Percentiles rank a stretch among this genome's conserved stretches.
Conservation (phyloP, 2,888 invertebrate species). For the Phalera bucephala region DNA sequence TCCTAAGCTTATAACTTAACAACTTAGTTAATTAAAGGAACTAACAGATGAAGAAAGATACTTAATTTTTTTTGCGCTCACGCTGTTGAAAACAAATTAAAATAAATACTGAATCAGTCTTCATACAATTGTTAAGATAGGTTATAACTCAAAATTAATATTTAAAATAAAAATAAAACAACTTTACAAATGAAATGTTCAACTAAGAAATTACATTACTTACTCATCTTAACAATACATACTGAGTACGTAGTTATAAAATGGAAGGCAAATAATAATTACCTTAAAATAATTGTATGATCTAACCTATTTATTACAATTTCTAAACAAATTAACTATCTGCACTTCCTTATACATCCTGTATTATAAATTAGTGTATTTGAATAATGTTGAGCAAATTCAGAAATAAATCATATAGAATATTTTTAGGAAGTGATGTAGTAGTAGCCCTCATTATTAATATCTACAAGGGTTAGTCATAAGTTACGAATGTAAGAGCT, state of each 20-base stretch:
- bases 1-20: not conserved
- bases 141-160: not conserved
- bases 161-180: not conserved
- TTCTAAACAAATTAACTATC: conserved; percentile 38
- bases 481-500: too few relatives aligned
- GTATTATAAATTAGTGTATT: conserved; percentile 38
- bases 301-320: conserved; percentile 43
- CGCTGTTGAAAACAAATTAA: conserved; percentile 5
- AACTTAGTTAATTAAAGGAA: not conserved
- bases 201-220: conserved; percentile 1
- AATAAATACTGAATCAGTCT: conserved; percentile 32
- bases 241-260: conserved; percentile 26
- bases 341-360: conserved; percentile 38
- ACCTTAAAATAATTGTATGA: conserved; percentile 2
- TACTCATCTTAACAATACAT: conserved; percentile 29
- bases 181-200: not conserved
- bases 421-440: conserved; percentile 24
- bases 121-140: conserved; percentile 34
- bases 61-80: not conserved
- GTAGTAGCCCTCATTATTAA: conserved; percentile 18
- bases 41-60: not conserved
- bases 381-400: conserved; percentile 62
- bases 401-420: conserved; percentile 38
- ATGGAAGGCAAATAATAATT: conserved; percentile 33
- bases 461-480: conserved; percentile 22